Base-by-base conservation (phyloP, 2,888 invertebrate genomes). In the Pyralis farinalis region DNA sequence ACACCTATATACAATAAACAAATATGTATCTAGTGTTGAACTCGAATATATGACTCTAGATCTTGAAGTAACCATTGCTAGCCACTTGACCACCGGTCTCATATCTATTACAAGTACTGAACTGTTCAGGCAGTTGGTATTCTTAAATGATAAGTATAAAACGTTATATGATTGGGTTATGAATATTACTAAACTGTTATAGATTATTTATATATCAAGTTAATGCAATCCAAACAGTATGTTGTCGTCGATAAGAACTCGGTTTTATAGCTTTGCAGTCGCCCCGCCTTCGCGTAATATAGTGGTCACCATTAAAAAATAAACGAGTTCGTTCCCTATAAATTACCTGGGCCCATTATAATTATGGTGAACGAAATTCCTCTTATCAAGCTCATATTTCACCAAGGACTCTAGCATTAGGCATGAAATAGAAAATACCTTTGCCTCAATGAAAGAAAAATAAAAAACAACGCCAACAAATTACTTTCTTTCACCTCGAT, bases 341-440 rank as follows among this genome's bases (percentile, higher is more conserved):
- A 83, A 84, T 82, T 77, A 80, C 76, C 64, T 47, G 56, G 58
- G 59, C 62, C 75, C 63, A 78, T 83, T 78, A 82, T 81, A 85
- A 84, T 83, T 84, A 85, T 71, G 64, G 70, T 71, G 69, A 74
- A 82, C 77, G 71, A 81, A 82, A 81, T 81, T 81, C 69, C 71
- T 81, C 79, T 82, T 84, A 85, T 82, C 84, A 74, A 73, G 77
- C 66, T 70, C 77, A 76, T 85, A 84, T 77, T 79, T 84, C 73
- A 83, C 74, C 64, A 61, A 62, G 62, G 64, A 75, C 69, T 75
- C 75, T 78, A 74, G 71, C 67, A 80, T 82, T 81, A 80, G 65
- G 69, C 61, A 68, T 65, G 27, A 71, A 74, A 72, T 62, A 71
- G 56, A 65, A 67, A 65, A 66, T 51, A 46, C 53, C 62, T 45